Base-by-base conservation (phyloP, 92 coral and sea anemone species). In the Porites evermanni region DNA sequence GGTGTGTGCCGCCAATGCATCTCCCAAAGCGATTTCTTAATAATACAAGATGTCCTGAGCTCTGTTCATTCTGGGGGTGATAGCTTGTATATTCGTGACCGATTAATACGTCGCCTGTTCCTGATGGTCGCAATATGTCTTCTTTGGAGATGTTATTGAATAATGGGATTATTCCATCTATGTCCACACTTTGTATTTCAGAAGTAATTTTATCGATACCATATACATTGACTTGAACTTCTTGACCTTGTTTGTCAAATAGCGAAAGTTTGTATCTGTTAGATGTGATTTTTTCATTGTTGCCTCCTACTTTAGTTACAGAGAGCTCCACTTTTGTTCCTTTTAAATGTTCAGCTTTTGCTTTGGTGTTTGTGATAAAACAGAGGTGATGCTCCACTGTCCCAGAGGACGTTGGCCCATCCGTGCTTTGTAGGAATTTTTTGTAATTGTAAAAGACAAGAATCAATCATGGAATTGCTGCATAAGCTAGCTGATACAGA, bases 41-140 rank as follows among this genome's bases (percentile, higher is more conserved):
- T n/a, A 90, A 10, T 7, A 91, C 63, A 16, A 84, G 54, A 63
- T 91, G 92, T 19, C 83, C 94, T 14, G 64, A 16, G 52, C 10
- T 74, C 88, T 84, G 89, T 58, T 91, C 94, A 24, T 80, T 79
- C 56, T 79, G 75, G 7, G 94, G 89, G 71, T 88, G 92, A 52
- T 19, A 77, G 8, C 21, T 84, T 24, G 88, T 82, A 38, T 86
- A 68, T 56, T 86, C 77, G 64, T 86, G 78, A 64, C 89, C 87
- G 60, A 87, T 91, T 8, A 91, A 87, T 7, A 88, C 86, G 38
- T 91, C 91, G 53, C 87, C 72, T 16, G 53, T 47, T 12, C 81
- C 88, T 21, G 79, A 24, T 8, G 87, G 94, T 53, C 89, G 24
- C 1, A 8, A 21, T 64, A 76, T 88, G 18, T 91, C 91, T 53